Percentiles rank a stretch among this genome's conserved stretches.
Conservation (phyloP, 2,888 invertebrate genomes). For the Pogonocherus hispidulus region DNA sequence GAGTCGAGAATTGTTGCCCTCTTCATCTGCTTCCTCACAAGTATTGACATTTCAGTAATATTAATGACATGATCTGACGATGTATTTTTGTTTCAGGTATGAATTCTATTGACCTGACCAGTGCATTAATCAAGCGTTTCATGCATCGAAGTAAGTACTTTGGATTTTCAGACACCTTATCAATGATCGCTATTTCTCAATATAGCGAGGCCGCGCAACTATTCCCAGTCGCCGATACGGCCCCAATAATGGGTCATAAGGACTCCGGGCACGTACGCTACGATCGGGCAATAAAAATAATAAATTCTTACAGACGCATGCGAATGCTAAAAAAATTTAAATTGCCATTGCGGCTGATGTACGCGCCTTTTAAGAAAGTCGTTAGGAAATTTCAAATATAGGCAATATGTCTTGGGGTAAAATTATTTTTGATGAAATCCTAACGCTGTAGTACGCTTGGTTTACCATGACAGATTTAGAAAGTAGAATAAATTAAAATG, state of each 20-base stretch:
- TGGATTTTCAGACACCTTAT: constrained; percentile 38
- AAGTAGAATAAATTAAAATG: too few relatives aligned
- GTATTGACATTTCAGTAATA: too few relatives aligned
- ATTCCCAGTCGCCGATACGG: constrained; percentile 33
- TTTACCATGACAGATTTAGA: too few relatives aligned
- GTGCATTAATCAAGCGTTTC: background rate
- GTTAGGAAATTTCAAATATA: too few relatives aligned
- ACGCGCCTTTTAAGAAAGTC: background rate
- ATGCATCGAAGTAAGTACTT: constrained; percentile 8
- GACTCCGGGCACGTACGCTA: constrained; percentile 40
- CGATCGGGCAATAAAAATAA: constrained; percentile 37
- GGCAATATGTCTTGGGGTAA: too few relatives aligned
- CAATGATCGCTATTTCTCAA: constrained; percentile 47
- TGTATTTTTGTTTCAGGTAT: constrained; percentile 19
- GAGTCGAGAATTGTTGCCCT: too few relatives aligned
- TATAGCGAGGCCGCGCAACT: constrained; percentile 38
- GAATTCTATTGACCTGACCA: background rate
- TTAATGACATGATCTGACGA: too few relatives aligned
- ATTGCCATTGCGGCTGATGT: background rate
- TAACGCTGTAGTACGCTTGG: too few relatives aligned
- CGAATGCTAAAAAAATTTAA: constrained; percentile 9
- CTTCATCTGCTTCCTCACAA: too few relatives aligned
- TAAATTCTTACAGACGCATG: constrained; percentile 34
- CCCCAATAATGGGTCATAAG: constrained; percentile 40
- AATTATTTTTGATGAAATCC: too few relatives aligned